Conservation (phyloP, 2,113 vertebrate genomes). For the Phycodurus eques region DNA sequence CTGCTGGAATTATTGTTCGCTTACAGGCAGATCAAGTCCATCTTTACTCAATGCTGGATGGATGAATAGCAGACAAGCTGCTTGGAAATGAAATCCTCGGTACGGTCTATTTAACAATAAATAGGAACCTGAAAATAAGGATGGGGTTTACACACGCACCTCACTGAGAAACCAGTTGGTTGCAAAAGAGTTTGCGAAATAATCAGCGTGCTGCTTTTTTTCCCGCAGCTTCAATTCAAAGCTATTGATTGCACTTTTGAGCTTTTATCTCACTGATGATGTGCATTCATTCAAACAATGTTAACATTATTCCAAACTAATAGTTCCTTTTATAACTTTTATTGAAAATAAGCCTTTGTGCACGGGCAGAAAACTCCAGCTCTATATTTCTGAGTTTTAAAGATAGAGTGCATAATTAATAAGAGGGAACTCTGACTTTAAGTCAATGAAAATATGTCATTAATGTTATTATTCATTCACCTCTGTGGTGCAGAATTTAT, state of each 20-base stretch:
- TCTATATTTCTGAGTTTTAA: conserved; percentile 35
- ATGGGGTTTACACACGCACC: conserved; percentile 36
- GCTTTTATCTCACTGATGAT: conserved; percentile 48
- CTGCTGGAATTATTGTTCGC: conserved; percentile 35
- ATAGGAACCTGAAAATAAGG: conserved; percentile 39
- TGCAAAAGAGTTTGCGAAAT: conserved; percentile 40
- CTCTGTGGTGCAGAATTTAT: conserved; percentile 69
- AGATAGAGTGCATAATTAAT: conserved; percentile 66
- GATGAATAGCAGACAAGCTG: conserved; percentile 30
- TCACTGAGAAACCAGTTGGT: neutral
- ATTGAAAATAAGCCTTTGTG: conserved; percentile 23
- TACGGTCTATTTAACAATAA: conserved; percentile 33
- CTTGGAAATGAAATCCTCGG: conserved; percentile 28
- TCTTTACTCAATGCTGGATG: conserved; percentile 47
- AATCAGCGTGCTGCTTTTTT: conserved; percentile 43
- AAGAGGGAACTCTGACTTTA: conserved; percentile 67
- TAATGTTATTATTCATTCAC: conserved; percentile 72
- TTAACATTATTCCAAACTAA: conserved; percentile 33
- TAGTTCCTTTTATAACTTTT: conserved; percentile 32
- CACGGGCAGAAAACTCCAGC: conserved; percentile 7
- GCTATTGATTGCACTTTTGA: conserved; percentile 51
- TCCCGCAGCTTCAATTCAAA: conserved; percentile 46
- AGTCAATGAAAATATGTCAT: conserved; percentile 72
- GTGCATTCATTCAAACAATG: conserved; percentile 50
- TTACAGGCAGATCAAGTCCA: conserved; percentile 50